Percentiles rank a stretch among this genome's conserved stretches.
Conservation (phyloP, 2,113 vertebrate species). For the Dasyornis broadbenti region DNA sequence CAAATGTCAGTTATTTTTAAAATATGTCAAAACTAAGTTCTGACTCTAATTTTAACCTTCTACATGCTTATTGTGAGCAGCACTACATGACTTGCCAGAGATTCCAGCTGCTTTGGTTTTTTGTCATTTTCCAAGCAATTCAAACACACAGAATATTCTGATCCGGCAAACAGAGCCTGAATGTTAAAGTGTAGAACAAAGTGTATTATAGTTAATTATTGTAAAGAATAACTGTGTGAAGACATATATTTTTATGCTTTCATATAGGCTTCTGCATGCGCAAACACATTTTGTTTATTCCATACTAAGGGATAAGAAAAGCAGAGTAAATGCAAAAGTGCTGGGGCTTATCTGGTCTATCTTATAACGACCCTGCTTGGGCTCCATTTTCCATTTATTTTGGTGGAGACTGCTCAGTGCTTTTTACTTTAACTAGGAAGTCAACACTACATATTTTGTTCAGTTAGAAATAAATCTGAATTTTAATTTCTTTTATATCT, state of each 20-base stretch:
- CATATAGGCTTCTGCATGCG: background rate
- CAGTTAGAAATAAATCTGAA: constrained; percentile 4
- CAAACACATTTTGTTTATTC: background rate
- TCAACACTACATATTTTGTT: background rate
- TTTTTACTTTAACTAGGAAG: background rate
- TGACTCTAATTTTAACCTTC: constrained; percentile 54
- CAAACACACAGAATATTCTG: background rate
- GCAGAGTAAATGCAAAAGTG: background rate
- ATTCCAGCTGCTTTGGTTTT: constrained; percentile 24
- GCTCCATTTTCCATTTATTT: background rate
- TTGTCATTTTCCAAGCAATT: background rate
- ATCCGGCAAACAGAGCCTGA: background rate
- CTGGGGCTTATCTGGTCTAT: background rate
- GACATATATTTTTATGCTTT: background rate
- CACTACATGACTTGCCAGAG: background rate
- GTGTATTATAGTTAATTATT: background rate
- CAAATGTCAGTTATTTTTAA: constrained; percentile 56
- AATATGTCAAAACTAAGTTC: constrained; percentile 20
- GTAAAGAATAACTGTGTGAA: background rate
- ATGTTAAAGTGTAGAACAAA: background rate
- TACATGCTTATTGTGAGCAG: constrained; percentile 6
- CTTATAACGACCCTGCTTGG: background rate
- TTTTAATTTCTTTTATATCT: background rate
- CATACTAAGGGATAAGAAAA: background rate
- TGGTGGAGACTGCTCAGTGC: background rate